Evolutionary conservation across 2,888 invertebrate genomes (phyloP), one percentile per base, ranked within the genome.

Genomic region (Ceramica pisi): DNA sequence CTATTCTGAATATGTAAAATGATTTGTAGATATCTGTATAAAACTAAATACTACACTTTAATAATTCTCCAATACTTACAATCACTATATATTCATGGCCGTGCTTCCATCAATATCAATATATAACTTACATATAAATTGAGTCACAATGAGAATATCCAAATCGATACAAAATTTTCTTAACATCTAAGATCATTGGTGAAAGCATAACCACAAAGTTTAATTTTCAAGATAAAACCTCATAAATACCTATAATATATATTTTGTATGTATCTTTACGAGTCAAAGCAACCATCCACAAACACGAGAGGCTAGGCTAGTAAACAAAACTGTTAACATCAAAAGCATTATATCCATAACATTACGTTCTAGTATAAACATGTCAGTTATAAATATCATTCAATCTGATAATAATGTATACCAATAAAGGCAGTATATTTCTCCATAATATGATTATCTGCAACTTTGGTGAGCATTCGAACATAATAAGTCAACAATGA

Each of bases 41-140:
- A 92, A 93, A 92, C 92, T 92, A 92, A 91, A 89, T 85, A 83
- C 91, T 90, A 90, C 88, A 78, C 87, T 85, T 86, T 85, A 83
- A 86, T 87, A 88, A 88, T 89, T 85, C 85, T 85, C 86, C 88
- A 87, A 85, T 84, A 87, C 87, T 88, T 81, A 71, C 78, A 79
- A 74, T 78, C 71, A 77, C 80, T 83, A 87, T 87, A 80, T 70
- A 79, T 74, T 81, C 78, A 82, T 83, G 88, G 87, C 87, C 87
- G 75, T 90, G 90, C 90, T 90, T 89, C 87, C 90, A 90, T 86
- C 90, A 90, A 88, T 78, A 87, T 86, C 86, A 75, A 81, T 80
- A 77, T 66, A 71, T 82, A 80, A 61, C 84, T 84, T 85, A 85
- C 81, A 86, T 85, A 77, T 86, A 86, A 85, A 85, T 85, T 84